Conservation (phyloP, 2,888 invertebrate species). For the Drosophila rellima region DNA sequence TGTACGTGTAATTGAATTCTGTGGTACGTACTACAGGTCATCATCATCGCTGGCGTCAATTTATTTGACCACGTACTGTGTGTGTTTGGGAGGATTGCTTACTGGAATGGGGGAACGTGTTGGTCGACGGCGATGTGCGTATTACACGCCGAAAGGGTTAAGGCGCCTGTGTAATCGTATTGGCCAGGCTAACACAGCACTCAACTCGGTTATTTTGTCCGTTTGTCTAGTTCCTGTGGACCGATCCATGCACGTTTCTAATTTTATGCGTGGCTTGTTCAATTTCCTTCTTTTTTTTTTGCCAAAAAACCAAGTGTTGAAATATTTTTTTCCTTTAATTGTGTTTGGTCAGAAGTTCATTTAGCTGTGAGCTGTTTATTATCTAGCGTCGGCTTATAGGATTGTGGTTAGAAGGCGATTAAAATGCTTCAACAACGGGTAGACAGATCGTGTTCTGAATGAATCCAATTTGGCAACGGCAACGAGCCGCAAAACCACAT, state of each 20-base stretch:
- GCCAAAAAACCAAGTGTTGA: constrained; percentile 37
- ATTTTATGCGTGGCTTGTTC: constrained; percentile 80
- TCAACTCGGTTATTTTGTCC: constrained; percentile 51
- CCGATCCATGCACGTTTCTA: constrained; percentile 72
- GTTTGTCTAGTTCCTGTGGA: constrained; percentile 13
- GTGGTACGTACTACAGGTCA: constrained; percentile 50
- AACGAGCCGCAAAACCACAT: constrained; percentile 51
- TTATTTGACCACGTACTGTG: constrained; percentile 78
- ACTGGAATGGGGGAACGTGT: constrained; percentile 29
- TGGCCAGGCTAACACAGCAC: constrained; percentile 66
- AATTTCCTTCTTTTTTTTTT: constrained; percentile 35
- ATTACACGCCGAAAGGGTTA: constrained; percentile 78
- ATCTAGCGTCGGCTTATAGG: constrained; percentile 56
- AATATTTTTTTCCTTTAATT: constrained; percentile 58
- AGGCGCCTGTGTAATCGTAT: constrained; percentile 70
- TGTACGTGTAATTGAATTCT: constrained; percentile 72
- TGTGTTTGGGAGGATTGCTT: constrained; percentile 33
- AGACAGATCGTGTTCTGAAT: constrained; percentile 36
- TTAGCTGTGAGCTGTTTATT: constrained; percentile 77
- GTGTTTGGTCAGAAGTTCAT: constrained; percentile 65
- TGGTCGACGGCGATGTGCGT: constrained; percentile 69
- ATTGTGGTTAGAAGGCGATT: constrained; percentile 40
- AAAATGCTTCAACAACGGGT: constrained; percentile 32
- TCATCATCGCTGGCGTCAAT: constrained; percentile 66
- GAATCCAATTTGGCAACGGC: constrained; percentile 45